These are phyloP conservation scores for Drosophila affinis DNA, from an alignment of 2,888 invertebrate genomes.

Conservation along the genomic window DNA sequence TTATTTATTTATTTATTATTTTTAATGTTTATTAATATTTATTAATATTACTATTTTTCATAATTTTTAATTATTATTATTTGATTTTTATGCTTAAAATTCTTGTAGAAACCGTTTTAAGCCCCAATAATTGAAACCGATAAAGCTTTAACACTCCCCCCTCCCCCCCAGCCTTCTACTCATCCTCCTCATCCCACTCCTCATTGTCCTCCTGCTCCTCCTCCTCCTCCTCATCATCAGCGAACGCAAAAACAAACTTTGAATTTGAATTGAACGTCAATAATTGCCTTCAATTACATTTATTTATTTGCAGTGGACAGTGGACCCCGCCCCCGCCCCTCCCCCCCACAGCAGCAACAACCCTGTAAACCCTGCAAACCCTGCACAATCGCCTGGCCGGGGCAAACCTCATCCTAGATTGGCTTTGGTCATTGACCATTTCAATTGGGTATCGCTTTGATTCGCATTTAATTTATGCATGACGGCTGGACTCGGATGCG, in stretches of 20 bases:
- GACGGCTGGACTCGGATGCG: constrained; percentile 25
- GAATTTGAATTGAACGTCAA: constrained; percentile 71
- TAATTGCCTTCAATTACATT: constrained; percentile 80
- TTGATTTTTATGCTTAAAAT: too few species aligned
- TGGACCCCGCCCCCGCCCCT: constrained; percentile 18
- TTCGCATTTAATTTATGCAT: constrained; percentile 77
- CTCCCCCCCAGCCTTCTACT: not conserved
- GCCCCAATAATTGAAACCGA: too few species aligned
- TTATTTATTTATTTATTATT: too few species aligned
- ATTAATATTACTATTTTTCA: too few species aligned
- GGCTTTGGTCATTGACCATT: constrained; percentile 58
- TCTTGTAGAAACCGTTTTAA: too few species aligned
- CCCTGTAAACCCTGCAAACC: not conserved
- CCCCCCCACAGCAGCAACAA: constrained; percentile 3
- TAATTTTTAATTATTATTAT: too few species aligned
- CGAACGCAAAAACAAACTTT: constrained; percentile 45
- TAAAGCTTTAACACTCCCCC: constrained; percentile 13
- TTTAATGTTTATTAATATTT: too few species aligned
- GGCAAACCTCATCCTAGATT: constrained; percentile 37
- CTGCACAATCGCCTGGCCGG: constrained; percentile 13
- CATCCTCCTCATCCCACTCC: too few species aligned
- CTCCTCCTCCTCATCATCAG: not conserved
- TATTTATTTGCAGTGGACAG: constrained; percentile 71
- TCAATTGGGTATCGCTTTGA: constrained; percentile 78
- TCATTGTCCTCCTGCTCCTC: too few species aligned